Conservation (phyloP, 2,888 invertebrate genomes). For the Lydus trimaculatus region DNA sequence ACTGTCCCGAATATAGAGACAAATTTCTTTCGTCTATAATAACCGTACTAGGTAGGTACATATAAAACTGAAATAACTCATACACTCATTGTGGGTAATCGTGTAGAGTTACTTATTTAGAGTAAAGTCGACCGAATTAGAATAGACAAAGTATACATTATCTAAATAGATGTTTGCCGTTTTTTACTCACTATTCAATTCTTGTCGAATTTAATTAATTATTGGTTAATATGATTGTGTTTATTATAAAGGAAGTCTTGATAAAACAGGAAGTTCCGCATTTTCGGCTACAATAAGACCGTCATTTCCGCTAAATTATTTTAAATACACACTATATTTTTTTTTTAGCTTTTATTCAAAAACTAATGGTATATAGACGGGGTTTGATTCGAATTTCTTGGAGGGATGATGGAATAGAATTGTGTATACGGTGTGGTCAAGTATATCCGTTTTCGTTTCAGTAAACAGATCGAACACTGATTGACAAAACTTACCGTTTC, state of each 20-base stretch:
- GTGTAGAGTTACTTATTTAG: no score
- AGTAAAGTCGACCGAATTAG: no score
- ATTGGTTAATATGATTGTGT: slow-evolving; percentile 29
- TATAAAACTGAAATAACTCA: no score
- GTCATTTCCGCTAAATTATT: neutral
- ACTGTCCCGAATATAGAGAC: no score
- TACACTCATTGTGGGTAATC: no score
- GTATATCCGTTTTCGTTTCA: slow-evolving; percentile 43
- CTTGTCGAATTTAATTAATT: slow-evolving; percentile 31
- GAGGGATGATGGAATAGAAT: neutral
- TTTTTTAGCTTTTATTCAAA: neutral
- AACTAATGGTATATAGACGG: neutral
- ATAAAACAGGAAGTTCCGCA: neutral
- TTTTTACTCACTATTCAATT: no score
- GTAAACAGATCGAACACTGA: slow-evolving; percentile 55
- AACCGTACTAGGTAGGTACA: no score
- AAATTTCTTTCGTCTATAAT: no score
- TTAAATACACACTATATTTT: no score
- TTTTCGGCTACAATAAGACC: neutral
- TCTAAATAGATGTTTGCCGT: no score
- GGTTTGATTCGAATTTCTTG: neutral
- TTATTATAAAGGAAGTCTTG: slow-evolving; percentile 6
- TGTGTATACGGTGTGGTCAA: slow-evolving; percentile 45
- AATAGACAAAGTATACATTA: no score
- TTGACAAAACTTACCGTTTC: slow-evolving; percentile 49